Percentiles rank a stretch among this genome's conserved stretches.
phyloP scores from a whole-genome alignment of 2,888 invertebrate genomes.

The Digitonthophagus gazella region DNA sequence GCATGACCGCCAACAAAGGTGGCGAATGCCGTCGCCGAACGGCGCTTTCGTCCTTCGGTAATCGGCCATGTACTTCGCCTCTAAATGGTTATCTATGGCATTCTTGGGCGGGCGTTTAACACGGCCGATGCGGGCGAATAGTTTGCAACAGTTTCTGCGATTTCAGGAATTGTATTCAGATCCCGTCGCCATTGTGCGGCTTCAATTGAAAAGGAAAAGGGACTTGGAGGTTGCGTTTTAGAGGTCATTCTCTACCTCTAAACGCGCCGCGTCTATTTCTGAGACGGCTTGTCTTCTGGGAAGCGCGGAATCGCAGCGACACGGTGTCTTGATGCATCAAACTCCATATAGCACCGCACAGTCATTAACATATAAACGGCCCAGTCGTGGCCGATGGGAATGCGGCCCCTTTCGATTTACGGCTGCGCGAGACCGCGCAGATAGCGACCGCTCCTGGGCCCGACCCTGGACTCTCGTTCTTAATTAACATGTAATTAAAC shows the following conservation, averaged over 20 bases:
- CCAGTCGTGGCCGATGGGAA: conserved; percentile 37
- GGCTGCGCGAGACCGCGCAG: conserved; percentile 36
- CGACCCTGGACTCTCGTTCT: conserved; percentile 32
- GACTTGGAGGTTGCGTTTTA: too few species aligned
- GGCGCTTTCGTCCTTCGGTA: conserved; percentile 18
- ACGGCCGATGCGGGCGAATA: conserved; percentile 9
- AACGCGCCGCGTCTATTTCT: conserved; percentile 23
- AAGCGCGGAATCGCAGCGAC: background rate
- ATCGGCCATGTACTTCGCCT: conserved; percentile 21
- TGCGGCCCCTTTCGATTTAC: conserved; percentile 34
- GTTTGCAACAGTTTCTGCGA: conserved; percentile 7
- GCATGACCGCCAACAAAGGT: background rate
- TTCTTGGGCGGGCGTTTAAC: conserved; percentile 13
- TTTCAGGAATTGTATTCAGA: conserved; percentile 17
- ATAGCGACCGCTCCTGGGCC: conserved; percentile 36
- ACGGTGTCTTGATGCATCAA: conserved; percentile 33
- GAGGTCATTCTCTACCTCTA: background rate
- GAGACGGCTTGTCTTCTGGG: background rate
- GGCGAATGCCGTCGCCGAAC: conserved; percentile 1
- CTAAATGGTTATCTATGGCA: conserved; percentile 25
- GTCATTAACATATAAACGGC: conserved; percentile 44
- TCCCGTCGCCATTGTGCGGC: background rate
- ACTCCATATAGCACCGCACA: conserved; percentile 39
- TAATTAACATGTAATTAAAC: conserved; percentile 45
- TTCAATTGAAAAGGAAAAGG: background rate